Percentiles rank a stretch among this genome's conserved stretches.
Evolutionary conservation across 2,888 invertebrate species (phyloP).

Genomic region (Calameuta idolon): DNA sequence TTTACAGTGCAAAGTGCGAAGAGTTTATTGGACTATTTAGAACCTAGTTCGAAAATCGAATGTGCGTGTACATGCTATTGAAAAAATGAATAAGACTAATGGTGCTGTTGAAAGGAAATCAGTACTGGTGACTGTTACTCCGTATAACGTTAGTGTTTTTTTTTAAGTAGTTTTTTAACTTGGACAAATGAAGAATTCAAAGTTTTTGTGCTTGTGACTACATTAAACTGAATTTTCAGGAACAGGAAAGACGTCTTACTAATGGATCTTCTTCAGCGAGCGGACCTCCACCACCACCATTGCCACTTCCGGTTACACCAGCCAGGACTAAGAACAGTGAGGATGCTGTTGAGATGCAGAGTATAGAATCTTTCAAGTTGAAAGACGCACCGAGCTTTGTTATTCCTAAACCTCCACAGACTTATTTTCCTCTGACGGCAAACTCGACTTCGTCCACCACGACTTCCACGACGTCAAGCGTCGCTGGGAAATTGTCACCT

Average conservation of each 20-base stretch:
- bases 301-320: constrained; percentile 45
- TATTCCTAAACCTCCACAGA: constrained; percentile 76
- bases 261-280: constrained; percentile 33
- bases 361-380: constrained; percentile 80
- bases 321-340: constrained; percentile 52
- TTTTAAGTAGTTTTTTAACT: no score
- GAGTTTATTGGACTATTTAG: no score
- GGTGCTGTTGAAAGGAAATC: constrained; percentile 35
- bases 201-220: no score
- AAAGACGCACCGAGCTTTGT: constrained; percentile 73
- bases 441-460: constrained; percentile 44
- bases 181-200: no score
- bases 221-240: constrained; percentile 36
- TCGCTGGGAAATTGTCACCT: background rate
- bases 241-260: constrained; percentile 52
- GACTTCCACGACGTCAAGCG: constrained; percentile 40
- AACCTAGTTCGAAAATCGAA: no score
- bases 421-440: constrained; percentile 72
- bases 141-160: constrained; percentile 53
- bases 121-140: constrained; percentile 54
- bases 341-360: constrained; percentile 80
- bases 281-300: constrained; percentile 49
- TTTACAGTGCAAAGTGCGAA: no score
- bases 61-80: background rate
- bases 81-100: constrained; percentile 36